Evolutionary conservation across 2,888 invertebrate species (phyloP).

Genomic region (Stenchaetothrips biformis): DNA sequence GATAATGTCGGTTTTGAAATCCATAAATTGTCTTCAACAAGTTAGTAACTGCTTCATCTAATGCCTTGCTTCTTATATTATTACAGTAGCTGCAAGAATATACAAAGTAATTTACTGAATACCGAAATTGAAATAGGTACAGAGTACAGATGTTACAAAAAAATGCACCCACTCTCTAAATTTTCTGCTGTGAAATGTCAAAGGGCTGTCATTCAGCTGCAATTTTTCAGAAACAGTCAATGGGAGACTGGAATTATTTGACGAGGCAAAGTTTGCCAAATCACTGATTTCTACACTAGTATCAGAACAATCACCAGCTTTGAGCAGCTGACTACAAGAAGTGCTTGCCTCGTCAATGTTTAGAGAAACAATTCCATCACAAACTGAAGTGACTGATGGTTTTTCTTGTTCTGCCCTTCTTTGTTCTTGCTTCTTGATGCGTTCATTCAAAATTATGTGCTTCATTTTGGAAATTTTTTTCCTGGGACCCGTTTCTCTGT

Average conservation of each 20-base stretch:
- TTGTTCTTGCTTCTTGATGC: slow-evolving; percentile 26
- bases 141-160: neutral
- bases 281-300: neutral
- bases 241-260: neutral
- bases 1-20: slow-evolving; percentile 58
- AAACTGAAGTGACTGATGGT: neutral
- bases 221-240: neutral
- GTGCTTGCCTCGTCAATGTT: neutral
- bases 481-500: slow-evolving; percentile 30
- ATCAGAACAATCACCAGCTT: neutral
- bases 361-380: neutral
- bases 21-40: slow-evolving; percentile 54
- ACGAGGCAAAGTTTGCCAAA: neutral
- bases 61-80: slow-evolving; percentile 54
- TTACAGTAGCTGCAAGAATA: slow-evolving; percentile 52
- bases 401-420: neutral
- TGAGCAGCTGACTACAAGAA: neutral
- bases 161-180: slow-evolving; percentile 34
- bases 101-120: neutral
- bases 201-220: neutral
- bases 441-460: slow-evolving; percentile 31
- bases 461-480: slow-evolving; percentile 32
- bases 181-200: slow-evolving; percentile 28
- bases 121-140: neutral
- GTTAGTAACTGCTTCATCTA: slow-evolving; percentile 49